Base-by-base conservation (phyloP, 1,140 invertebrate genomes). In the Drosophila lowei region DNA sequence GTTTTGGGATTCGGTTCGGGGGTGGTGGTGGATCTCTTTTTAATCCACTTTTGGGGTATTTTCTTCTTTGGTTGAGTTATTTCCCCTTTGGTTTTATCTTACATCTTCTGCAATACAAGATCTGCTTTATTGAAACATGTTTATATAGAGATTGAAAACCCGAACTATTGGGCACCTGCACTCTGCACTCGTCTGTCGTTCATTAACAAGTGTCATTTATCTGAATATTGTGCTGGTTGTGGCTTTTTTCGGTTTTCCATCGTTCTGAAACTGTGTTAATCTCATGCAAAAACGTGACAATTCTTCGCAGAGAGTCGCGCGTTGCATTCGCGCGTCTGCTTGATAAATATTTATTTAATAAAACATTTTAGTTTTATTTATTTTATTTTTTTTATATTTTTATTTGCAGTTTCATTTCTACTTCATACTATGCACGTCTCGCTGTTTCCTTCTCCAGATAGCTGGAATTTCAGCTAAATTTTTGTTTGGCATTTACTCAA, bases 281-380 rank as follows among this genome's bases (percentile, higher is more conserved):
- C 64, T 63, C 64, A 84, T 84, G 75, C 71, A 53, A 71, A 74
- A 83, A 83, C 79, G 79, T 83, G 79, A 83, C 79, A 84, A 64
- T 72, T 67, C 54, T 55, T 23, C 43, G 34, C 23, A 25, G 11
- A 38, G 34, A 13, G 3, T 64, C 21, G 49, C 8, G 64, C 57
- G 18, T 21, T 67, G 63, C 48, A 62, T 62, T 47, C 58, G 41
- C 56, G 50, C 55, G 13, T 5, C 34, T 13, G 11, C 34, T 38
- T 65, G 64, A 70, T 66, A 75, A 75, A 55, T 74, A 67, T 63
- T 58, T 28, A 59, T 66, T 52, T 66, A 57, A 13, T 56, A 16
- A 43, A 34, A 55, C 43, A 42, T 42, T 68, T 57, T 28, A 43
- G 38, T 34, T 57, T 18, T 18, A 18, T 18, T 18, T 18, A 18